phyloP scores from a whole-genome alignment of 2,797 vertebrate species.

The Rhinatrema bivittatum region DNA sequence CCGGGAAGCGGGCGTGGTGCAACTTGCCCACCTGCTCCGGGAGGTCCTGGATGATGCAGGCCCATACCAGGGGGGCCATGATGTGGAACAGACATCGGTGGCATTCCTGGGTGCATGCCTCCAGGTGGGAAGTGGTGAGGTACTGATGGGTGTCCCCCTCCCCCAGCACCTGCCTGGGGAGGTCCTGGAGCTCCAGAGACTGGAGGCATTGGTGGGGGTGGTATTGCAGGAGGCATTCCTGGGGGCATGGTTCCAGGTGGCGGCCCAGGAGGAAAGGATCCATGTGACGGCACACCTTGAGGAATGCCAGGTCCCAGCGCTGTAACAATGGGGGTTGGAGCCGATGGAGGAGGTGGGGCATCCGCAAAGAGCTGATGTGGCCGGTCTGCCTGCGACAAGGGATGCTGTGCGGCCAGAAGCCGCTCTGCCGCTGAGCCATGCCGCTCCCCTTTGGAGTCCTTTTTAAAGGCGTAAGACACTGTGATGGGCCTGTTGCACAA shows the following conservation, averaged over 20 bases:
- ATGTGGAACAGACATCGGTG: conserved; percentile 85
- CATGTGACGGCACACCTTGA: conserved; percentile 80
- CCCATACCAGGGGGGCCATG: conserved; percentile 85
- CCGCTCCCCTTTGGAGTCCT: conserved; percentile 90
- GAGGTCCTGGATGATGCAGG: conserved; percentile 80
- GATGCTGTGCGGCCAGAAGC: conserved; percentile 89
- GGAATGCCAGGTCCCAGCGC: conserved; percentile 70
- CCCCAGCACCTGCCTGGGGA: conserved; percentile 51
- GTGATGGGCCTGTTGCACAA: conserved; percentile 96
- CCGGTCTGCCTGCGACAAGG: conserved; percentile 87
- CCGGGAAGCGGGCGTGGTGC: conserved; percentile 75
- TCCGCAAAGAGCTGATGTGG: conserved; percentile 94
- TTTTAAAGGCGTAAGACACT: conserved; percentile 95
- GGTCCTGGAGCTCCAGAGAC: conserved; percentile 51
- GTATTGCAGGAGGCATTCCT: conserved; percentile 74
- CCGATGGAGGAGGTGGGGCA: conserved; percentile 73
- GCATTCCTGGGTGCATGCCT: conserved; percentile 83
- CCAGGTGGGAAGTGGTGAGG: conserved; percentile 78
- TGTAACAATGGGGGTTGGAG: conserved; percentile 76
- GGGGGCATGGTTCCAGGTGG: conserved; percentile 86
- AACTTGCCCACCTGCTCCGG: conserved; percentile 62
- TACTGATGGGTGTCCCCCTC: conserved; percentile 64
- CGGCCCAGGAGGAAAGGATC: conserved; percentile 76
- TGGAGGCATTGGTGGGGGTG: conserved; percentile 70
- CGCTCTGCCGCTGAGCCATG: conserved; percentile 89